phyloP scores from a whole-genome alignment of 2,113 vertebrate species.

The Triplophysa siluroides region DNA sequence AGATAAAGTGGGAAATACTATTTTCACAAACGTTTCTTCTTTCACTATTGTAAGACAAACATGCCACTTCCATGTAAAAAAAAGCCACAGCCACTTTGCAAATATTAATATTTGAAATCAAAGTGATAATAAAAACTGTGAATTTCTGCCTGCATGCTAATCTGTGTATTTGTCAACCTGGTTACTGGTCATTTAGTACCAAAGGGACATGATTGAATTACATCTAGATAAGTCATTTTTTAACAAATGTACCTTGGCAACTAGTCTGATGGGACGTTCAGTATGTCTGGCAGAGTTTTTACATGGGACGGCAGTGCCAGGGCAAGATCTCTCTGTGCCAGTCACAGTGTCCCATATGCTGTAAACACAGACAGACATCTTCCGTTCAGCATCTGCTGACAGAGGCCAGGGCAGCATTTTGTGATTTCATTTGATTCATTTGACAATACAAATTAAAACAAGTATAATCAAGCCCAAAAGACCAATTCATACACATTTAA shows the following conservation, averaged over 20 bases:
- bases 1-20: background rate
- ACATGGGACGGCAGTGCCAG: background rate
- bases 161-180: background rate
- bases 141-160: too few relatives aligned
- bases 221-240: background rate
- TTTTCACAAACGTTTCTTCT: too few relatives aligned
- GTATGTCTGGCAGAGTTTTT: slow-evolving; percentile 11
- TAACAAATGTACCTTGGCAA: slow-evolving; percentile 11
- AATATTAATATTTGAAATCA: too few relatives aligned
- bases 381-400: slow-evolving; percentile 59
- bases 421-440: too few relatives aligned
- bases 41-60: background rate
- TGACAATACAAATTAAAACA: too few relatives aligned
- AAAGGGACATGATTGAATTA: slow-evolving; percentile 18
- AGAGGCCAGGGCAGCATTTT: slow-evolving; percentile 27
- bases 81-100: too few relatives aligned
- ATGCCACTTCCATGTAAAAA: background rate
- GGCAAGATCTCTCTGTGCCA: slow-evolving; percentile 49
- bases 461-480: too few relatives aligned
- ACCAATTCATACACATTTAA: too few relatives aligned
- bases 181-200: background rate
- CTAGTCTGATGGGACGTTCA: slow-evolving; percentile 9
- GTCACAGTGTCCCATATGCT: slow-evolving; percentile 59
- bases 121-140: background rate
- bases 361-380: slow-evolving; percentile 57